Percentiles rank a stretch among this genome's conserved stretches.
Conservation (phyloP, 2,113 vertebrate genomes). For the Trochalopteron elliotii region DNA sequence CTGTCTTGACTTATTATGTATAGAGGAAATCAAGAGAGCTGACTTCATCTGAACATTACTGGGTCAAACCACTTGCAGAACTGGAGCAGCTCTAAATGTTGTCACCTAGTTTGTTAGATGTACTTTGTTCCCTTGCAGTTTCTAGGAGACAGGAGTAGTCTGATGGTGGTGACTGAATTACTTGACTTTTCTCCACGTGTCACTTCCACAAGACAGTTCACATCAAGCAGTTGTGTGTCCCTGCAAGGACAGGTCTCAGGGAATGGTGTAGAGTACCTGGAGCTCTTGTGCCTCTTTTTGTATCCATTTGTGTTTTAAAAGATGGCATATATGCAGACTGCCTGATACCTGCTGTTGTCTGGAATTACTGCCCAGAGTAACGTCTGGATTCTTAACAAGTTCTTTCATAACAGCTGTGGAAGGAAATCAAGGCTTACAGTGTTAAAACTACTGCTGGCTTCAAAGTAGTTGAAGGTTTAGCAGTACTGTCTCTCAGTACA, state of each 20-base stretch:
- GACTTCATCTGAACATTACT: neutral
- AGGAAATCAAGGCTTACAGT: neutral
- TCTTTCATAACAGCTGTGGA: neutral
- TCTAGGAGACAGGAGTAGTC: neutral
- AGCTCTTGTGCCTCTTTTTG: neutral
- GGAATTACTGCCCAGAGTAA: neutral
- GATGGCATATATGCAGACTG: neutral
- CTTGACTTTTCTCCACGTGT: neutral
- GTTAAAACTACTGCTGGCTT: neutral
- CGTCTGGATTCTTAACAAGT: slow-evolving; percentile 1
- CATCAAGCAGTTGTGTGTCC: neutral
- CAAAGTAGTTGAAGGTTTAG: neutral
- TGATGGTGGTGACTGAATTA: neutral
- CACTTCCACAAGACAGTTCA: neutral
- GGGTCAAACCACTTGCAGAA: neutral
- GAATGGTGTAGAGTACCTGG: neutral
- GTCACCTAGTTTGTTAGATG: neutral
- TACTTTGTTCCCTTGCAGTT: neutral
- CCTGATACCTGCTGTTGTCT: neutral
- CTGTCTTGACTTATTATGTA: neutral
- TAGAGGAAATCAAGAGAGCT: neutral
- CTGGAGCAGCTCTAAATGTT: neutral
- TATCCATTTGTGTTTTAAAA: neutral
- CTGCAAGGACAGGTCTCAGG: neutral
- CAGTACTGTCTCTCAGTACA: neutral